Evolutionary conservation across 1,140 invertebrate genomes (phyloP), one percentile per base, ranked within the genome.

Genomic region (Micrasema minimum): DNA sequence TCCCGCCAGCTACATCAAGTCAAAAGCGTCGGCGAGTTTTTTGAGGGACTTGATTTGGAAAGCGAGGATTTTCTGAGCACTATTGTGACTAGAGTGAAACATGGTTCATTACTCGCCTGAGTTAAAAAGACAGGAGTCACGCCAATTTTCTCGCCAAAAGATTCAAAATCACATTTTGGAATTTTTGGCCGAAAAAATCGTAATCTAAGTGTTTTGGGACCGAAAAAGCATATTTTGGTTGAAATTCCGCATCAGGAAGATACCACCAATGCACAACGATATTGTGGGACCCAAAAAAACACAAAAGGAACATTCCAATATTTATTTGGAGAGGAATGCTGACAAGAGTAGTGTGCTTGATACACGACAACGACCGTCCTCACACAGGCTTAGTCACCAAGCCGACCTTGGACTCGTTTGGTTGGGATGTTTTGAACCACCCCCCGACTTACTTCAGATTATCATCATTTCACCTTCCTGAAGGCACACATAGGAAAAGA

Each of bases 41-140:
- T 50, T 50, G 46, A 18, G 46, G 3, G 14, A 22, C 46, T 50
- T 50, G 46, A 50, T 16, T 50, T 50, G 16, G 46, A 50, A 50
- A 16, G 46, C 11, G 16, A 50, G 46, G 46, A 50, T 50, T 50
- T 50, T 50, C 46, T 50, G 46, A 50, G 16, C 14, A 16, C 46
- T 50, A 50, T 50, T 50, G 46, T 50, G 46, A 50, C 46, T 50
- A 11, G 41, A 43, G 11, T n/a, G 3, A 16, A 43, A 43, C 11
- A 11, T 43, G 41, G 14, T 11, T 43, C 14, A 43, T 43, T 43
- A 43, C 41, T 5, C 41, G 2, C 41, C 41, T 43, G 41, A 43
- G 41, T 3, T 12, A 43, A 43, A 43, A 43, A 43, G 2, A 43
- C 41, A 43, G 41, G 41, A 2, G 41, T 43, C 41, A 43, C 41